phyloP scores from a whole-genome alignment of 2,888 invertebrate species.

The Eupithecia centaureata region DNA sequence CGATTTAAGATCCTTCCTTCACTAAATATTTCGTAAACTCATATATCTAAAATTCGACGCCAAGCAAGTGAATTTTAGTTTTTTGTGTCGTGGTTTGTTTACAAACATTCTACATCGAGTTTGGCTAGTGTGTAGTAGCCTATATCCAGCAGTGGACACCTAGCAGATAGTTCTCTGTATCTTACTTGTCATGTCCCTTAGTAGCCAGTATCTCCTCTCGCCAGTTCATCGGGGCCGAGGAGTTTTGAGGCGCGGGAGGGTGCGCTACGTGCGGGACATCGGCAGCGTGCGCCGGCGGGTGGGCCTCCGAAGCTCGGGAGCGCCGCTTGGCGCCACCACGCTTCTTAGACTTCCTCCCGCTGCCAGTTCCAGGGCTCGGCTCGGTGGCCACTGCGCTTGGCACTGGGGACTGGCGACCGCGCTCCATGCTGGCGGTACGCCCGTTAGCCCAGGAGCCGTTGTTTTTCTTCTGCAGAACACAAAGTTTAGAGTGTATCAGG shows the following conservation, averaged over 20 bases:
- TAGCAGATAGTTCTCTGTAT: not conserved
- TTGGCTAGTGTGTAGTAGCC: too few relatives aligned
- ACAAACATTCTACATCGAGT: too few relatives aligned
- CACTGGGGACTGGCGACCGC: conserved; percentile 65
- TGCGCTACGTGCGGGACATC: conserved; percentile 49
- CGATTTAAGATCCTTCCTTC: too few relatives aligned
- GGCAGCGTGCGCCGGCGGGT: conserved; percentile 40
- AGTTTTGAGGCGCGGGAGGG: conserved; percentile 47
- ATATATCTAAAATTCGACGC: too few relatives aligned
- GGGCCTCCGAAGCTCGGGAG: conserved; percentile 49
- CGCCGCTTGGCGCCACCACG: conserved; percentile 52
- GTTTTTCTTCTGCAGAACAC: conserved; percentile 58
- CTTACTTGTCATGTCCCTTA: conserved; percentile 69
- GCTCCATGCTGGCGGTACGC: conserved; percentile 65
- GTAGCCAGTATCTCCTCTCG: conserved; percentile 79
- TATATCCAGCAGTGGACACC: not conserved
- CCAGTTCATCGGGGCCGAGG: conserved; percentile 71
- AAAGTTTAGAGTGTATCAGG: not conserved
- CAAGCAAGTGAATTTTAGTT: too few relatives aligned
- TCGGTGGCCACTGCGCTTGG: conserved; percentile 44
- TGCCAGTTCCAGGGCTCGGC: conserved; percentile 44
- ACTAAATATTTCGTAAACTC: too few relatives aligned
- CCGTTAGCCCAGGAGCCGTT: conserved; percentile 62
- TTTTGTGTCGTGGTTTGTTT: too few relatives aligned
- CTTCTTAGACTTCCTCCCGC: conserved; percentile 52